Evolutionary conservation across 2,797 vertebrate species (phyloP).

Genomic region (Crenuchus spilurus): DNA sequence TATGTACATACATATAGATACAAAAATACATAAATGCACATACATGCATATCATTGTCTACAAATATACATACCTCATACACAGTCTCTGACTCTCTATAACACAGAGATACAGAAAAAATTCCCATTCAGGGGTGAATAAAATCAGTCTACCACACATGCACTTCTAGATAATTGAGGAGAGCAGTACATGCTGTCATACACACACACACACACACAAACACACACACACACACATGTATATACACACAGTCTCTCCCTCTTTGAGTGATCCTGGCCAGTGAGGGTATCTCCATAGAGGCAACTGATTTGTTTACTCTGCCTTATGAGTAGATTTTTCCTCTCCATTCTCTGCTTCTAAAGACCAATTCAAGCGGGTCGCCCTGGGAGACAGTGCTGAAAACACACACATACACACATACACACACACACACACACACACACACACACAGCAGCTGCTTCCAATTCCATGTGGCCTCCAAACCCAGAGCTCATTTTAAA

Average conservation of each 20-base stretch:
- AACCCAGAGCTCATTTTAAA: constrained; percentile 38
- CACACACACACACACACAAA: constrained; percentile 14
- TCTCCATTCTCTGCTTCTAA: constrained; percentile 69
- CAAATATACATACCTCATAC: no score
- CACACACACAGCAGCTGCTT: constrained; percentile 76
- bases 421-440: neutral
- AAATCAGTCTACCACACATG: neutral
- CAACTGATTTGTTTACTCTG: constrained; percentile 75
- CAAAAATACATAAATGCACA: no score
- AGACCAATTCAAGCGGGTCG: constrained; percentile 74
- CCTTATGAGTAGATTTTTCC: constrained; percentile 80
- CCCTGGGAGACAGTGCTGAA: constrained; percentile 76
- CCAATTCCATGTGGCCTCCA: constrained; percentile 72
- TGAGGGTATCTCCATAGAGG: constrained; percentile 43
- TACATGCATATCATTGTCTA: no score
- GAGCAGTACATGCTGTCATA: neutral
- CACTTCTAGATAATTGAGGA: constrained; percentile 61
- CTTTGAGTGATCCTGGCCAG: neutral
- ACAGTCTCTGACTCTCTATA: no score
- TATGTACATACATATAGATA: constrained; percentile 3
- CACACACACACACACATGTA: constrained; percentile 10
- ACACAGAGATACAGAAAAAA: no score
- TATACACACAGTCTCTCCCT: neutral
- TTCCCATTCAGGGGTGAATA: neutral
- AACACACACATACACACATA: constrained; percentile 58